Percentiles rank a stretch among this genome's conserved stretches.
phyloP scores from a whole-genome alignment of 2,888 invertebrate genomes.

The Atherix ibis region DNA sequence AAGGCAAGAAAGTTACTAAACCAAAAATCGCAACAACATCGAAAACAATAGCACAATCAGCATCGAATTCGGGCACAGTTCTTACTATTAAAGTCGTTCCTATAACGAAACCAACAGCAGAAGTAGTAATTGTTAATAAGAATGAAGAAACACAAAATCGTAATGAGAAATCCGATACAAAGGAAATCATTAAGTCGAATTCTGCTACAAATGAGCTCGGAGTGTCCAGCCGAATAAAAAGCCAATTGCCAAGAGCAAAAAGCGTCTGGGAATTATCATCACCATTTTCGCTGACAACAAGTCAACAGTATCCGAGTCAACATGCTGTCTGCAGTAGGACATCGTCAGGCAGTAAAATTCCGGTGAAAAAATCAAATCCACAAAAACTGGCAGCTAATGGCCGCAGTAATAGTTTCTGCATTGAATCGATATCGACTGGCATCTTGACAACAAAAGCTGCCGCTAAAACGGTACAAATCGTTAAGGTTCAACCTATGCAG shows the following conservation, averaged over 20 bases:
- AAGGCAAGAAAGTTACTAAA: conserved; percentile 29
- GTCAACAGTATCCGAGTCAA: conserved; percentile 27
- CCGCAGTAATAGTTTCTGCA: conserved; percentile 23
- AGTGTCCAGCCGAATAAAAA: no score
- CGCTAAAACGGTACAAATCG: conserved; percentile 5
- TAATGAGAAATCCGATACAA: conserved; percentile 30
- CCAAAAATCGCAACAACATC: conserved; percentile 23
- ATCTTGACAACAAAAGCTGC: background rate
- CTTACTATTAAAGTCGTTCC: no score
- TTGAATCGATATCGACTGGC: conserved; percentile 1
- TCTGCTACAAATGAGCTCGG: no score
- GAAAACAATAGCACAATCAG: conserved; percentile 7
- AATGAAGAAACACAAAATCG: no score
- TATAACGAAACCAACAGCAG: no score
- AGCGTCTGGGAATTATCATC: conserved; percentile 39
- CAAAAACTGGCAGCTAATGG: conserved; percentile 19
- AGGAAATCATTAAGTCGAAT: conserved; percentile 11
- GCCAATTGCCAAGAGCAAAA: conserved; percentile 37
- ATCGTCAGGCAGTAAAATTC: conserved; percentile 45
- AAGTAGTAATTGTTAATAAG: no score
- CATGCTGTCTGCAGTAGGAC: conserved; percentile 16
- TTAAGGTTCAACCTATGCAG: conserved; percentile 7
- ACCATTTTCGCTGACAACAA: conserved; percentile 1
- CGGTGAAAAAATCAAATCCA: conserved; percentile 28
- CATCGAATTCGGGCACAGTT: no score